Evolutionary conservation across 92 coral and sea anemone genomes (phyloP).

Genomic region (Hydrozoanthus gracilis): DNA sequence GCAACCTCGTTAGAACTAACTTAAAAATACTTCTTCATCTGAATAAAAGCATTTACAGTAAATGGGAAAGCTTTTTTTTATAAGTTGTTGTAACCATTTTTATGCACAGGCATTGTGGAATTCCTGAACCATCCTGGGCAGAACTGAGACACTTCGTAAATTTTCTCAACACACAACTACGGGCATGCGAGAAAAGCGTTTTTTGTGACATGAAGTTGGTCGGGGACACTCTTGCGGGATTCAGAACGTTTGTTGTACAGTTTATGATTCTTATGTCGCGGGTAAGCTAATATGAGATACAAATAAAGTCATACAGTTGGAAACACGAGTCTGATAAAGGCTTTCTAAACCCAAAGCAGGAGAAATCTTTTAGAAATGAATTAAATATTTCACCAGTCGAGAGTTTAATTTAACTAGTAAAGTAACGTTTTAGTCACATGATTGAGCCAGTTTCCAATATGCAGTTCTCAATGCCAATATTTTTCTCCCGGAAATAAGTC

Average conservation of each 20-base stretch:
- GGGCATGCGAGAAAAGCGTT: constrained; percentile 79
- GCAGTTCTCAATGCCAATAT: background rate
- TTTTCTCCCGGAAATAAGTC: background rate
- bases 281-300: constrained; percentile 50
- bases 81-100: too few species aligned
- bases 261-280: constrained; percentile 91
- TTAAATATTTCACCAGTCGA: background rate
- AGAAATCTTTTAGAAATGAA: background rate
- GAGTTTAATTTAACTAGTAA: background rate
- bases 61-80: too few species aligned
- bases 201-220: constrained; percentile 81
- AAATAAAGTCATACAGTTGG: background rate
- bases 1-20: too few species aligned
- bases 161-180: constrained; percentile 89
- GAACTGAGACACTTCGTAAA: constrained; percentile 85
- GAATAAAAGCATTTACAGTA: too few species aligned
- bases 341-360: background rate
- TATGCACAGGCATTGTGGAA: constrained; percentile 79
- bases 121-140: constrained; percentile 91
- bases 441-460: background rate
- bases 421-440: background rate
- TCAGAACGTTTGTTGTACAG: constrained; percentile 82
- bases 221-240: constrained; percentile 84
- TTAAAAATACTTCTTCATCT: too few species aligned
- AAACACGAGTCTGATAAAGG: background rate